Evolutionary conservation across 2,113 vertebrate species (phyloP).

Genomic region (Anseranas semipalmata): DNA sequence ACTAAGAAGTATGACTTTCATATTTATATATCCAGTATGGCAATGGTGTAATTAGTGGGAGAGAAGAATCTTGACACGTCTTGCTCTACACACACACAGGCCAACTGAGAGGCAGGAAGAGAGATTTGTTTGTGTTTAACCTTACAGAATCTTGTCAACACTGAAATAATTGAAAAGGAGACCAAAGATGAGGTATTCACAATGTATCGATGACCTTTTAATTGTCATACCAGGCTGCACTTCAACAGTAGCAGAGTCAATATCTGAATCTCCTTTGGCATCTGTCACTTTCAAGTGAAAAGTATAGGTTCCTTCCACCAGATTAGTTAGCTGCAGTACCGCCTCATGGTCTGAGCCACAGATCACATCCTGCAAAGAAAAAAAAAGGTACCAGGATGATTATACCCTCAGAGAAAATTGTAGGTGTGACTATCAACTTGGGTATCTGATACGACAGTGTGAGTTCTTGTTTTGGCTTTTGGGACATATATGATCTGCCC

Average conservation of each 20-base stretch:
- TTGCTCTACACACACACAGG: background rate
- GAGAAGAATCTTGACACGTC: background rate
- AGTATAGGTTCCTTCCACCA: conserved; percentile 89
- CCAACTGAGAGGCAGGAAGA: background rate
- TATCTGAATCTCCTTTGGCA: conserved; percentile 79
- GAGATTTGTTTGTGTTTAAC: background rate
- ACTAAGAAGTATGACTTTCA: background rate
- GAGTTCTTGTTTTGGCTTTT: background rate
- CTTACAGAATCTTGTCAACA: background rate
- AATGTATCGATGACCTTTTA: conserved; percentile 55
- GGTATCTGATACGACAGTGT: background rate
- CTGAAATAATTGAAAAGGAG: background rate
- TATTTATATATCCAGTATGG: background rate
- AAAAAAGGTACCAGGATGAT: background rate
- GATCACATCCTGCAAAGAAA: conserved; percentile 82
- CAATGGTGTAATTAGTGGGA: background rate
- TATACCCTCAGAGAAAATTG: background rate
- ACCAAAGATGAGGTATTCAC: conserved; percentile 16
- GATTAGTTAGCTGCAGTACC: conserved; percentile 84
- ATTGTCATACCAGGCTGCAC: conserved; percentile 85
- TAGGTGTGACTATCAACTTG: background rate
- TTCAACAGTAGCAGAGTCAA: conserved; percentile 86
- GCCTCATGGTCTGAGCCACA: conserved; percentile 79
- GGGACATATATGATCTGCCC: background rate
- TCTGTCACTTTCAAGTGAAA: conserved; percentile 86